Evolutionary conservation across 2,113 vertebrate species (phyloP).

Genomic region (Lycaon pictus): DNA sequence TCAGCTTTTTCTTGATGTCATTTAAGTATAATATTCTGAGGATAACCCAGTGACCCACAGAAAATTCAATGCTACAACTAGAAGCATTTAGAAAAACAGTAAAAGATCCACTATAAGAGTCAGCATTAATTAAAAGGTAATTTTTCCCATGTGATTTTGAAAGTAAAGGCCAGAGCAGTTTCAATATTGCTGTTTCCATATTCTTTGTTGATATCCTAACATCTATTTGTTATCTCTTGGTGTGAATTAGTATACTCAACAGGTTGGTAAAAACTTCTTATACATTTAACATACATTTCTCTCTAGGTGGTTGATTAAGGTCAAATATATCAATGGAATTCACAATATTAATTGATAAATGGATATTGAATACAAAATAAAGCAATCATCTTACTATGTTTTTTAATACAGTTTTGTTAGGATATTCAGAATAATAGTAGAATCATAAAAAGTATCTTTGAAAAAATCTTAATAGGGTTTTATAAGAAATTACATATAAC

Average conservation of each 20-base stretch:
- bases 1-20: background rate
- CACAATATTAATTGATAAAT: background rate
- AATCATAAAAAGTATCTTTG: background rate
- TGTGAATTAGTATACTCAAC: background rate
- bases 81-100: background rate
- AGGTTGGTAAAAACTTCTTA: background rate
- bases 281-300: background rate
- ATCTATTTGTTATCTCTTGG: background rate
- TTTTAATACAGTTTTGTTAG: background rate
- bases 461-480: background rate
- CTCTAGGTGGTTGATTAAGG: background rate
- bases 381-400: background rate
- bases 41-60: background rate
- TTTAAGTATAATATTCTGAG: background rate
- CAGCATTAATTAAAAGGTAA: background rate
- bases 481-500: background rate
- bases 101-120: background rate
- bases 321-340: background rate
- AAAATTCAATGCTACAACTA: background rate
- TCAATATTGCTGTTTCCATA: background rate
- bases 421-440: background rate
- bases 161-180: background rate
- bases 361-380: background rate
- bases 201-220: background rate
- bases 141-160: background rate